Base-by-base conservation (phyloP, 2,797 vertebrate genomes). In the Lacerta viridis region DNA sequence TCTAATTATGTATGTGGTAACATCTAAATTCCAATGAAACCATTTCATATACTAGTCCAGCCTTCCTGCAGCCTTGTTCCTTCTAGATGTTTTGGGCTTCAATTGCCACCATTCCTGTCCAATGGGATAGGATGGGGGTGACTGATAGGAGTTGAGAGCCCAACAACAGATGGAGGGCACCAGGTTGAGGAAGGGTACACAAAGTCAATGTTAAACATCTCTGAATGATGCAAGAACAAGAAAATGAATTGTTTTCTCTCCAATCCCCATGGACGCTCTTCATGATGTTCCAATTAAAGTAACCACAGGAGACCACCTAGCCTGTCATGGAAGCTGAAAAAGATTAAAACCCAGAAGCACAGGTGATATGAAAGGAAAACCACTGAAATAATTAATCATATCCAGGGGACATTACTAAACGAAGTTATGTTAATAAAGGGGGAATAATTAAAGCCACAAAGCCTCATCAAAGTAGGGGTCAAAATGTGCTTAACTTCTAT, bases 381-480 rank as follows among this genome's bases (percentile, higher is more conserved):
- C 50, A 29, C 55, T 5, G 4, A 46, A 33, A 33, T 80, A 64
- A 85, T 33, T 79, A 17, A 20, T 74, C 43, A 36, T 29, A 87
- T 91, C 23, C 64, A 27, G 4, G 50, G 50, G 50, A 55, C 50
- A 55, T 72, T 93, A 41, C 50, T 80, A 92, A 66, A 66, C 90
- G 91, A 88, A 1, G 1, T 87, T 88, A 92, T 92, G 75, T 74
- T 80, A 84, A 50, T 23, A 77, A 17, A 91, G 43, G 71, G 83
- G 92, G 90, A 20, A 27, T 86, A 61, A 83, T 83, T 80, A 2
- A 69, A 90, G 0, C 78, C 80, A 83, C 18, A 59, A 7, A 74
- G 27, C 87, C 91, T 89, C n/a, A 87, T 87, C 46, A 89, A 91
- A 92, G 80, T 29, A 66, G 13, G 36, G 61, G 27, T 64, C 13